Evolutionary conservation across 2,888 invertebrate species (phyloP).

Genomic region (Hydriomena furcata): DNA sequence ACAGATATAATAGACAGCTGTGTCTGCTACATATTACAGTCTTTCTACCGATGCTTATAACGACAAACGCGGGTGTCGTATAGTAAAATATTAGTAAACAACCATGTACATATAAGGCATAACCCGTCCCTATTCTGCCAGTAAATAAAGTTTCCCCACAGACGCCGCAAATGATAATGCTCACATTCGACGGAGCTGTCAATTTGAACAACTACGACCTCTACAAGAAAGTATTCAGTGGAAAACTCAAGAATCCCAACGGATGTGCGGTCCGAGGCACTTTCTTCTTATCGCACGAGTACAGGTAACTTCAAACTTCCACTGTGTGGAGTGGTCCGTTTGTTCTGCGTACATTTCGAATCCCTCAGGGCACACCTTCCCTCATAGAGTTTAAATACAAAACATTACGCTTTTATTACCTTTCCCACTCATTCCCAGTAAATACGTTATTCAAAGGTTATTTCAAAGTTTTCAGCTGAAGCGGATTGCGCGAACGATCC

Average conservation of each 20-base stretch:
- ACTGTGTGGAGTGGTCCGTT: constrained; percentile 27
- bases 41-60: too few relatives aligned
- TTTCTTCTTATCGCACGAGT: constrained; percentile 96
- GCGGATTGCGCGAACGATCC: constrained; percentile 35
- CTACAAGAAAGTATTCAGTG: constrained; percentile 93
- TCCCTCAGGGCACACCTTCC: constrained; percentile 33
- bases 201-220: constrained; percentile 95
- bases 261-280: constrained; percentile 95
- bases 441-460: constrained; percentile 26
- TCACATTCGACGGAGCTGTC: constrained; percentile 96
- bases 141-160: constrained; percentile 54
- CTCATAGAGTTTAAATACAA: constrained; percentile 35
- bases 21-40: too few relatives aligned
- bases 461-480: constrained; percentile 30
- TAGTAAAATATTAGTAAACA: too few relatives aligned
- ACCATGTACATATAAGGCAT: too few relatives aligned
- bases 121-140: too few relatives aligned
- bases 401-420: constrained; percentile 33
- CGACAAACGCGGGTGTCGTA: too few relatives aligned
- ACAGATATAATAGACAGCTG: too few relatives aligned
- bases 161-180: constrained; percentile 96
- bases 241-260: constrained; percentile 93
- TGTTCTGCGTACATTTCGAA: constrained; percentile 22
- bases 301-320: constrained; percentile 78
- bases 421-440: constrained; percentile 24